Evolutionary conservation across 23 tunicate genomes (phyloP).

Genomic region (Ascidia mentula): DNA sequence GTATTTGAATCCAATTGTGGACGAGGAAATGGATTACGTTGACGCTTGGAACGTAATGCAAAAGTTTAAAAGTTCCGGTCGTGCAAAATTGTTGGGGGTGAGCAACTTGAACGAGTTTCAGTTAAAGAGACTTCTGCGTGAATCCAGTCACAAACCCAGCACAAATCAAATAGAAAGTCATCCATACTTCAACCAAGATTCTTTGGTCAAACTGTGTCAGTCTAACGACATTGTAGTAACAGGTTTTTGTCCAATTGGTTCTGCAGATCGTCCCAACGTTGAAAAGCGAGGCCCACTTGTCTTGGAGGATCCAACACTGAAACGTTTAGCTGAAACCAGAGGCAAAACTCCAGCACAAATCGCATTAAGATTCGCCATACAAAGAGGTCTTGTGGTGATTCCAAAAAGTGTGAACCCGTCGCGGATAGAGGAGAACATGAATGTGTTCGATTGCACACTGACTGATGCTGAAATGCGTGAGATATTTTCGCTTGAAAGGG

Average conservation of each 20-base stretch:
- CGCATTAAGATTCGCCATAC: slow-evolving; percentile 24
- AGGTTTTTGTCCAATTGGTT: slow-evolving; percentile 54
- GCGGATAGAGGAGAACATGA: slow-evolving; percentile 38
- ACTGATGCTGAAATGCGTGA: slow-evolving; percentile 30
- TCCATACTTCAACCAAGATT: slow-evolving; percentile 43
- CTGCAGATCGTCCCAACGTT: slow-evolving; percentile 39
- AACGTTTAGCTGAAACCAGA: slow-evolving; percentile 28
- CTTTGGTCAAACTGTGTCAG: slow-evolving; percentile 43
- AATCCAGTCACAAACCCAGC: slow-evolving; percentile 10
- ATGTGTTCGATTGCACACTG: slow-evolving; percentile 45
- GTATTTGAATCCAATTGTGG: too few species aligned
- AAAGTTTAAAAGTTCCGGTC: slow-evolving; percentile 10
- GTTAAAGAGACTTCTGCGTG: slow-evolving; percentile 18
- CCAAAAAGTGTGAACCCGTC: slow-evolving; percentile 71
- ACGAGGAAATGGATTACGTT: slow-evolving; percentile 22
- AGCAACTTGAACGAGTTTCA: slow-evolving; percentile 25
- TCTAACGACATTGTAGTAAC: slow-evolving; percentile 35
- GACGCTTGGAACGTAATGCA: slow-evolving; percentile 28
- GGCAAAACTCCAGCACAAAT: slow-evolving; percentile 55
- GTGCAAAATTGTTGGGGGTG: slow-evolving; percentile 22
- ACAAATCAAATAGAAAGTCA: slow-evolving; percentile 42
- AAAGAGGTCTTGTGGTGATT: slow-evolving; percentile 27
- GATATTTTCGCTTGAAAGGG: slow-evolving; percentile 21
- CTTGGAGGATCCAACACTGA: slow-evolving; percentile 38
- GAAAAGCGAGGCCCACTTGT: neutral